These are phyloP conservation scores for Allacma fusca DNA, from an alignment of 2,888 invertebrate genomes.

Conservation along the genomic window DNA sequence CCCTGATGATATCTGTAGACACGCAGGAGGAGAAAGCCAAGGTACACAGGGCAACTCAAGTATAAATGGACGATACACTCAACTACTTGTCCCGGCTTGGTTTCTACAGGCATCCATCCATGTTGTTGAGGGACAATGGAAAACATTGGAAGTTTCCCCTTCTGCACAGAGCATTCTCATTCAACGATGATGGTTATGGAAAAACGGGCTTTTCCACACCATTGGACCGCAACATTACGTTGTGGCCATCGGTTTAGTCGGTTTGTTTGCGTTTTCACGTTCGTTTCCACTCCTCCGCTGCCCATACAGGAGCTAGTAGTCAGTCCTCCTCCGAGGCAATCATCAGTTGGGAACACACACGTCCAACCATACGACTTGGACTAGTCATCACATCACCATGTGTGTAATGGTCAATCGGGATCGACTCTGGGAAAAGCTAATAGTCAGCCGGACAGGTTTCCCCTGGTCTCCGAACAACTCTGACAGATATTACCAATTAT, in stretches of 20 bases:
- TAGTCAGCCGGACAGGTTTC: slow-evolving; percentile 13
- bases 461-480: background rate
- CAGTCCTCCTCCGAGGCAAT: background rate
- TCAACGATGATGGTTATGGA: slow-evolving; percentile 48
- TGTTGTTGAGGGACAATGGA: background rate
- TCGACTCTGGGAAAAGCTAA: slow-evolving; percentile 6
- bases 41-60: background rate
- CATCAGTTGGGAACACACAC: background rate
- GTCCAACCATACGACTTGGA: too few relatives aligned
- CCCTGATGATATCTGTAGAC: too few relatives aligned
- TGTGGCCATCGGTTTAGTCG: slow-evolving; percentile 24
- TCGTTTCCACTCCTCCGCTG: background rate
- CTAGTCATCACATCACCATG: slow-evolving; percentile 15
- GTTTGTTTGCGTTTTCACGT: slow-evolving; percentile 33
- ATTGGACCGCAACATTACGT: slow-evolving; percentile 49
- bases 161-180: slow-evolving; percentile 34
- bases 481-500: slow-evolving; percentile 17
- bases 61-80: too few relatives aligned
- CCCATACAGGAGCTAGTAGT: too few relatives aligned
- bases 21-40: background rate
- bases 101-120: slow-evolving; percentile 5
- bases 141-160: slow-evolving; percentile 2
- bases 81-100: too few relatives aligned
- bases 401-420: slow-evolving; percentile 22
- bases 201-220: slow-evolving; percentile 47